Conservation (phyloP, 2,113 vertebrate genomes). For the Patagioenas fasciata region DNA sequence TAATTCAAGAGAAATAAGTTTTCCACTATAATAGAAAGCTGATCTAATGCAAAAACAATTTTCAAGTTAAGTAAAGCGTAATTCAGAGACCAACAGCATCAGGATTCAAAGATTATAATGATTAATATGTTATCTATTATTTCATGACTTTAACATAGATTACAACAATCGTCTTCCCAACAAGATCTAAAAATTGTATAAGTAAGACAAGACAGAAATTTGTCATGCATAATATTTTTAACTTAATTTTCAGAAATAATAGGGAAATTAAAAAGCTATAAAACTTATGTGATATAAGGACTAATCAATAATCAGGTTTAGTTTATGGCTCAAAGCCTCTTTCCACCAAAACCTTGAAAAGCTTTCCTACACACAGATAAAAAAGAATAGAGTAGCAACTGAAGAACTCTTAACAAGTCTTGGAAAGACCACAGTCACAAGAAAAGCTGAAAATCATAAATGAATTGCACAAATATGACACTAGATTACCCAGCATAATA, state of each 20-base stretch:
- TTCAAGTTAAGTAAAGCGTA: not conserved
- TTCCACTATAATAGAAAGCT: not conserved
- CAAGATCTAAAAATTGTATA: not conserved
- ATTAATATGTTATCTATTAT: not conserved
- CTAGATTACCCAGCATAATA: not conserved
- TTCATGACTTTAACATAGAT: not conserved
- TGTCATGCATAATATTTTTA: not conserved
- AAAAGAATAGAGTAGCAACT: not conserved
- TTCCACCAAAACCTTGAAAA: not conserved
- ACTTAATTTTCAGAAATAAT: not conserved
- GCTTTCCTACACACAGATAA: not conserved
- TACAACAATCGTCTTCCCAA: not conserved
- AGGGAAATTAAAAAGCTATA: not conserved
- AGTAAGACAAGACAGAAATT: not conserved
- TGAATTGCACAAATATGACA: not conserved
- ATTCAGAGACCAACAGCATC: not conserved
- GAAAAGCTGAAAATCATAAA: not conserved
- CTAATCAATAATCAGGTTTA: not conserved
- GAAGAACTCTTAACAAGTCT: not conserved
- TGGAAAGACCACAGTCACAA: not conserved
- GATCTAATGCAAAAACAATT: not conserved
- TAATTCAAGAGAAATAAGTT: not conserved
- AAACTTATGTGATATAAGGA: not conserved
- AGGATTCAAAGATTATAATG: not conserved
- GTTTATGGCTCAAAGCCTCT: not conserved